Base-by-base conservation (phyloP, 2,797 vertebrate species). In the Neoniphon sammara region DNA sequence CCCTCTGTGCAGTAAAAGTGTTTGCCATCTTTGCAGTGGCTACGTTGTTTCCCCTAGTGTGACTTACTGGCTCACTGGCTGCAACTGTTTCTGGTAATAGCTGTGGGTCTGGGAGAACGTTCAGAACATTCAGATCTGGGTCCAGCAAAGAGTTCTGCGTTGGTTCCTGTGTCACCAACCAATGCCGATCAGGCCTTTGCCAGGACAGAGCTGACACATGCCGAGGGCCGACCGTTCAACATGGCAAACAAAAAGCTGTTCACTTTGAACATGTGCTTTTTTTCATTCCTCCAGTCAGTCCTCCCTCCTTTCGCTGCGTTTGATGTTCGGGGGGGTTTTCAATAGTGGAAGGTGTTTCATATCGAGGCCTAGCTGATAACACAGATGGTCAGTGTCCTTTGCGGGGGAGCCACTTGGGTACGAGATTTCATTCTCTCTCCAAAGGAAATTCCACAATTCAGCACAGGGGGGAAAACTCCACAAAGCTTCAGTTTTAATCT, bases 301-400 rank as follows among this genome's bases (percentile, higher is more conserved):
- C 59, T 82, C 75, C 36, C 71, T 86, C 65, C 66, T 27, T 70
- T 59, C 34, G 65, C 2, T 70, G 60, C 62, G 73, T 93, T 84
- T 90, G 87, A 91, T 85, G 78, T 87, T 80, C 39, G 30, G 58
- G 17, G n/a, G 50, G 65, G n/a, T 59, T 89, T 84, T 91, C 82
- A 90, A 85, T 90, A 82, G 66, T 65, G 47, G 75, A 89, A 93
- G 91, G 92, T 93, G 94, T 94, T 94, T 93, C 92, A 93, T 93
- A 91, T 92, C 77, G 86, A 74, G 66, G 67, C 70, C 68, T 81
- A 68, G 82, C 81, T 91, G 92, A 92, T 93, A 91, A 90, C 90
- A 84, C 88, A 91, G 76, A 87, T 89, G 87, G 85, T 89, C 85
- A 88, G 85, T 89, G 88, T 90, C 85, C 85, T 89, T 88, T 56